Percentiles rank a stretch among this genome's conserved stretches.
Evolutionary conservation across 2,113 vertebrate species (phyloP).

Genomic region (Balaenoptera acutorostrata): DNA sequence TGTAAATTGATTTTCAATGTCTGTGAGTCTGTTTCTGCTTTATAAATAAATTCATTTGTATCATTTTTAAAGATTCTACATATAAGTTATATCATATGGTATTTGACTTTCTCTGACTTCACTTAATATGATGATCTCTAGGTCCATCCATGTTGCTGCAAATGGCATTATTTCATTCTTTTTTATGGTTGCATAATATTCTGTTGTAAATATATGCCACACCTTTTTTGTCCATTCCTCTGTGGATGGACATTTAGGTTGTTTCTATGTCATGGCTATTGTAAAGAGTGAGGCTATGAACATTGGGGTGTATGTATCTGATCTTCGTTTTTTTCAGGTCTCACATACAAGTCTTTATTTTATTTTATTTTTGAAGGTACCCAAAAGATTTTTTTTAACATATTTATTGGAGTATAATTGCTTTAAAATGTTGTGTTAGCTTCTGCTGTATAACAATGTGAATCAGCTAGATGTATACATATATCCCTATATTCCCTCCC

Average conservation of each 20-base stretch:
- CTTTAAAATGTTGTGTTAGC: too few species aligned
- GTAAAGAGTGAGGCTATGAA: background rate
- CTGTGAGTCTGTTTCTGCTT: background rate
- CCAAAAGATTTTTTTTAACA: too few species aligned
- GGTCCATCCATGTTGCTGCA: background rate
- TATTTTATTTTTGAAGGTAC: too few species aligned
- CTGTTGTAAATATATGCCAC: background rate
- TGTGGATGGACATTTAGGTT: background rate
- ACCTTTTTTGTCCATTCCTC: background rate
- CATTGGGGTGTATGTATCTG: background rate
- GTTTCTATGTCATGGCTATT: background rate
- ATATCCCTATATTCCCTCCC: too few species aligned
- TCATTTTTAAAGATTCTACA: background rate
- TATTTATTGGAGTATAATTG: too few species aligned
- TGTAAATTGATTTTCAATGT: background rate
- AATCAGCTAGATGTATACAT: too few species aligned
- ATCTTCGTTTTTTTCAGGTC: too few species aligned
- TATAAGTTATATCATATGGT: background rate
- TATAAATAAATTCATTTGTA: background rate
- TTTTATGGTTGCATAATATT: background rate
- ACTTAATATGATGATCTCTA: background rate
- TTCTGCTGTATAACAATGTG: too few species aligned
- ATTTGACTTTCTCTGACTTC: background rate
- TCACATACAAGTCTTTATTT: too few species aligned
- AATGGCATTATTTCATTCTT: background rate